phyloP scores from a whole-genome alignment of 2,888 invertebrate species.

The Erebia aethiops region DNA sequence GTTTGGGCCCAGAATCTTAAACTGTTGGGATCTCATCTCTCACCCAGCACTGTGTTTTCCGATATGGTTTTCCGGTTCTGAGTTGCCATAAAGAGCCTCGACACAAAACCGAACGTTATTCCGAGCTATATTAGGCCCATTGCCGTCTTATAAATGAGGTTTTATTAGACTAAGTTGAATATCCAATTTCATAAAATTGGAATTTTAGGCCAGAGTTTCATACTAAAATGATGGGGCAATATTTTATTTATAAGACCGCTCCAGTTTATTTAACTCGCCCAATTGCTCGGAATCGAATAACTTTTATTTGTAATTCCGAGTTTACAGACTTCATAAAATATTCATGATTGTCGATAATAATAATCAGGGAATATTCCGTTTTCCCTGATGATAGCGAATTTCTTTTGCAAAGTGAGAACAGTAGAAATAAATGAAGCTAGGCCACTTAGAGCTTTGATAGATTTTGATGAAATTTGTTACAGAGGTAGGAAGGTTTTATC shows the following conservation, averaged over 20 bases:
- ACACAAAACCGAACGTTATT: too few relatives aligned
- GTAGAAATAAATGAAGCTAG: background rate
- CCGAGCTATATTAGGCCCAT: too few relatives aligned
- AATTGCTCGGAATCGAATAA: slow-evolving; percentile 26
- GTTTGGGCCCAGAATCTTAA: too few relatives aligned
- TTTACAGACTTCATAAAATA: slow-evolving; percentile 29
- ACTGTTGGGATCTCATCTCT: too few relatives aligned
- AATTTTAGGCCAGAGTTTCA: background rate
- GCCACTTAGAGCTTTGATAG: too few relatives aligned
- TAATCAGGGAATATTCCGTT: background rate
- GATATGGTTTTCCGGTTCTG: too few relatives aligned
- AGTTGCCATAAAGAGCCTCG: too few relatives aligned
- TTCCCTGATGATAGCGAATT: background rate
- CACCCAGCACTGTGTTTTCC: too few relatives aligned
- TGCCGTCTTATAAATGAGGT: background rate
- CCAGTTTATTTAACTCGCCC: slow-evolving; percentile 25
- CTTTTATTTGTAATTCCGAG: slow-evolving; percentile 27
- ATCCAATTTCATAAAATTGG: slow-evolving; percentile 3
- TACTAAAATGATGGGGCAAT: slow-evolving; percentile 11
- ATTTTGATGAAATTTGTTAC: too few relatives aligned
- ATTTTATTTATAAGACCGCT: slow-evolving; percentile 24
- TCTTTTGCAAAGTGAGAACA: background rate
- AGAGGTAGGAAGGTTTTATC: too few relatives aligned
- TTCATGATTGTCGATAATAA: slow-evolving; percentile 21
- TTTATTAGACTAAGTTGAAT: background rate